Conservation (phyloP, 2,113 vertebrate species). For the Catharus minimus region DNA sequence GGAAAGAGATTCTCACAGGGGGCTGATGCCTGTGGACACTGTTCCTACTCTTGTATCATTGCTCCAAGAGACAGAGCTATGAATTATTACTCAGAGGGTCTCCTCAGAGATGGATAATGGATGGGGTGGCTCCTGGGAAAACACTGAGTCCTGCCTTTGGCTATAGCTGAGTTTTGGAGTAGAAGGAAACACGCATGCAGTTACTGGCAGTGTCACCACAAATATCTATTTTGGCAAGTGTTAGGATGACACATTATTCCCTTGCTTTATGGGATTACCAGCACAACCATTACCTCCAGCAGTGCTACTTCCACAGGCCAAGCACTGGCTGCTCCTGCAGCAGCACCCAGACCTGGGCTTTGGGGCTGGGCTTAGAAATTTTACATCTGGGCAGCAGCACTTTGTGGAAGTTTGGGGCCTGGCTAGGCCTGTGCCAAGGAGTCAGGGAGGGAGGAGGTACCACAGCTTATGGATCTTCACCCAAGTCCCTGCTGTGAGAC, state of each 20-base stretch:
- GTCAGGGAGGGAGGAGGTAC: background rate
- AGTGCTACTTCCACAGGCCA: background rate
- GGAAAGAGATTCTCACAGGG: background rate
- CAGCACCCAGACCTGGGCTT: background rate
- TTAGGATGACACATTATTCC: background rate
- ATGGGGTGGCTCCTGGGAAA: background rate
- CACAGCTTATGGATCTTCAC: background rate
- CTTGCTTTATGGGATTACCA: background rate
- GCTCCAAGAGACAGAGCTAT: background rate
- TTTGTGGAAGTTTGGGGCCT: background rate
- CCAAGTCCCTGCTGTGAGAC: background rate
- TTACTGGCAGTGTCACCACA: conserved; percentile 42
- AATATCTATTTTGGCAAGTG: background rate
- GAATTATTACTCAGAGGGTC: background rate
- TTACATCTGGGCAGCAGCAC: background rate
- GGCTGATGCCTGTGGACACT: background rate
- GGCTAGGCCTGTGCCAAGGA: background rate
- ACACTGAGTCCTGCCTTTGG: background rate
- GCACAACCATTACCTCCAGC: conserved; percentile 7
- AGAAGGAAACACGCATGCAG: background rate
- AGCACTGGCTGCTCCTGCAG: background rate
- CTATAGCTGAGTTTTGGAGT: background rate
- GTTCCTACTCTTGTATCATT: background rate
- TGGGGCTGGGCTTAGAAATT: background rate
- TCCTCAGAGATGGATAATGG: background rate